Evolutionary conservation across 2,797 vertebrate species (phyloP), one percentile per base, ranked within the genome.

Genomic region (Typhlichthys eigenmanni): DNA sequence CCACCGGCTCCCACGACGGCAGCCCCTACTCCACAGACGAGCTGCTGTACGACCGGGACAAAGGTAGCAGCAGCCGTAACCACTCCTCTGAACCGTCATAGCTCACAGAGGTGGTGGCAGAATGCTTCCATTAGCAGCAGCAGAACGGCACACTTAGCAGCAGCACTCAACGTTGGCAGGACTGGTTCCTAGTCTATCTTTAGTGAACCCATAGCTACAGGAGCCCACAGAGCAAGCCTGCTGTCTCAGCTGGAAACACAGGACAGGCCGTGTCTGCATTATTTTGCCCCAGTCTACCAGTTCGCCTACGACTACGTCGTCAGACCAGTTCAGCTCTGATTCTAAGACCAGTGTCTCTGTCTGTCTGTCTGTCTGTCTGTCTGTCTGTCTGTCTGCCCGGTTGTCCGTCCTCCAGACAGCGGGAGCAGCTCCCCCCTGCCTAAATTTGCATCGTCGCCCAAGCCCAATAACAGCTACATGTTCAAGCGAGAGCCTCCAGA

Each of bases 391-490:
- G 85, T 89, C 89, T 47, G 46, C 19, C n/a, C 16, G 12, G n/a
- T 34, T 29, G 3, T 32, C 11, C 14, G 34, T 92, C 88, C 86
- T 79, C 94, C 34, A 98, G 97, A 99, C 92, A 98, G 96, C 83
- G 95, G 95, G 89, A 98, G 95, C 93, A 98, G 95, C 89, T 99
- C 97, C 74, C 97, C 97, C 50, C 93, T 99, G 81, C 97, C 96
- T 83, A 99, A 99, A 92, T 98, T 98, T 59, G 95, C 97, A 72
- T 98, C 97, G 68, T 99, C 97, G 62, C 97, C 97, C 85, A 99
- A 99, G 93, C 97, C 97, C 88, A 99, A 99, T 95, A 99, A 99
- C 96, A 99, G 96, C 90, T 98, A 99, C 92, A 98, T 99, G 97
- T 99, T 99, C 92, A 98, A 99, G 93, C 91, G 97, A 55, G 97